These are phyloP conservation scores for Pinna nobilis DNA, from an alignment of 1,140 invertebrate species.

Conservation along the genomic window DNA sequence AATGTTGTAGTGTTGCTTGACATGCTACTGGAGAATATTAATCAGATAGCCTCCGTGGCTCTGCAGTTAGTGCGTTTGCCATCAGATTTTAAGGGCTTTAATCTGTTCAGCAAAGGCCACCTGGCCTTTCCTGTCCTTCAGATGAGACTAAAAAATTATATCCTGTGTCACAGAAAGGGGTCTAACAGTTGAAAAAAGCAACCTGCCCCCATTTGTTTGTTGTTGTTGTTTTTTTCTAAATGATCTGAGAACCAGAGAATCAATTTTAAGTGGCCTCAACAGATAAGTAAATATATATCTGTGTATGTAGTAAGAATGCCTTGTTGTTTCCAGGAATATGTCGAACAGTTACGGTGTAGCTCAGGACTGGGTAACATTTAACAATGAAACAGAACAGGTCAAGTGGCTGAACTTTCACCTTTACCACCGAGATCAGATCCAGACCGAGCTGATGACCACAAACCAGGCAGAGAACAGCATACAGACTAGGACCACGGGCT, in stretches of 20 bases:
- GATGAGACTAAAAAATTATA: too few species aligned
- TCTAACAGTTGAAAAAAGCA: neutral
- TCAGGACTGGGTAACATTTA: constrained; percentile 40
- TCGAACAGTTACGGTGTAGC: constrained; percentile 24
- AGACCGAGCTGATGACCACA: constrained; percentile 36
- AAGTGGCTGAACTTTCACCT: constrained; percentile 53
- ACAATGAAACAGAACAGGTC: constrained; percentile 20
- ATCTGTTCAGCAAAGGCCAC: too few species aligned
- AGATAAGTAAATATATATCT: neutral
- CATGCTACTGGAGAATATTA: too few species aligned
- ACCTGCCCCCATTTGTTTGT: too few species aligned
- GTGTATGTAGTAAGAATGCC: neutral
- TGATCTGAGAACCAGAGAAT: neutral
- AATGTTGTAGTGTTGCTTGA: too few species aligned
- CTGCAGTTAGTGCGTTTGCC: too few species aligned
- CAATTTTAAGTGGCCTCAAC: neutral
- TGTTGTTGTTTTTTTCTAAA: neutral
- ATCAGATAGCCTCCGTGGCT: too few species aligned
- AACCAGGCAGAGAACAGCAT: constrained; percentile 49
- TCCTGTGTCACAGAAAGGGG: neutral
- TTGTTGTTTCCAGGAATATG: constrained; percentile 37
- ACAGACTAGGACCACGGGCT: constrained; percentile 34
- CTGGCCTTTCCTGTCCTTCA: too few species aligned
- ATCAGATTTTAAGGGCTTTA: too few species aligned
- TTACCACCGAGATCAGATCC: constrained; percentile 49